Conservation (phyloP, 2,888 invertebrate species). For the Coleophora deauratella region DNA sequence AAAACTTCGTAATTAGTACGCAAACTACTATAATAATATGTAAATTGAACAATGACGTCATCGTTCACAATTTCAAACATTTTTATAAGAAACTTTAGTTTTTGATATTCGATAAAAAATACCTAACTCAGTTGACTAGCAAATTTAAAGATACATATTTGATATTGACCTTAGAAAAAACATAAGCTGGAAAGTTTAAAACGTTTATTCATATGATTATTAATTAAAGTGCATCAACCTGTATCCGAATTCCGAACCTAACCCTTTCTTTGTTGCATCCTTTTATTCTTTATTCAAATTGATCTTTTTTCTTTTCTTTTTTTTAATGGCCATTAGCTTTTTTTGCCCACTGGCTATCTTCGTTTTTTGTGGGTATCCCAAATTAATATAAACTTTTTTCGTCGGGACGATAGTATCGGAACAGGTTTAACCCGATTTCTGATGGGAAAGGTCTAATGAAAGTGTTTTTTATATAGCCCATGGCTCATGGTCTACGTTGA, state of each 20-base stretch:
- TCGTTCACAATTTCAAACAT: too few relatives aligned
- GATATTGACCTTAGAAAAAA: too few relatives aligned
- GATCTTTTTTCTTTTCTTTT: slow-evolving; percentile 57
- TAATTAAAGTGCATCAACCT: slow-evolving; percentile 34
- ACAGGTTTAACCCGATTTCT: slow-evolving; percentile 45
- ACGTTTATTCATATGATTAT: too few relatives aligned
- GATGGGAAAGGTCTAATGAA: slow-evolving; percentile 67
- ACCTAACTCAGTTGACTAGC: too few relatives aligned
- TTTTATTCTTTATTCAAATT: slow-evolving; percentile 42
- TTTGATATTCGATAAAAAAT: too few relatives aligned
- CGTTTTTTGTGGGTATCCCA: slow-evolving; percentile 70
- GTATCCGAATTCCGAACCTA: slow-evolving; percentile 30
- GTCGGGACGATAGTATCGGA: slow-evolving; percentile 41
- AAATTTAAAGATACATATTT: too few relatives aligned
- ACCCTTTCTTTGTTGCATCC: slow-evolving; percentile 55
- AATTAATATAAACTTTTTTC: slow-evolving; percentile 66
- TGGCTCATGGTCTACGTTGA: slow-evolving; percentile 35
- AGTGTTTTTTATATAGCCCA: slow-evolving; percentile 49
- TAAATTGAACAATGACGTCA: too few relatives aligned
- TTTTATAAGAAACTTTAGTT: too few relatives aligned
- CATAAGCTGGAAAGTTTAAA: too few relatives aligned
- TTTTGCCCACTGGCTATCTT: slow-evolving; percentile 59
- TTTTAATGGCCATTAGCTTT: slow-evolving; percentile 69
- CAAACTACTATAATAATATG: too few relatives aligned
- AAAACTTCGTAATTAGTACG: too few relatives aligned